These are phyloP conservation scores for Rhyacichthys aspro DNA, from an alignment of 2,797 vertebrate genomes.

Conservation along the genomic window DNA sequence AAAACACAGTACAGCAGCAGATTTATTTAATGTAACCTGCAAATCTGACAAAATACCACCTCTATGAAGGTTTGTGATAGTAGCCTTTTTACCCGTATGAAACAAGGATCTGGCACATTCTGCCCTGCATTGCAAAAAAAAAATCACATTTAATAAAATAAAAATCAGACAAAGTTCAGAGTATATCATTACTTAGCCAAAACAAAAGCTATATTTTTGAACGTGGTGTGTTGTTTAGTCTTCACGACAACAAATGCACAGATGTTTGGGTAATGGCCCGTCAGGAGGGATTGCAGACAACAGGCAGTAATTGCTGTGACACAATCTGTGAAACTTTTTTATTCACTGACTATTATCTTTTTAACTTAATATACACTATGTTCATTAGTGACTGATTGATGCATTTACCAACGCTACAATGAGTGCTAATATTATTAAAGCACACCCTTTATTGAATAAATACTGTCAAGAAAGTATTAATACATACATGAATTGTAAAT, in stretches of 20 bases:
- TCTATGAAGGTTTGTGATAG: constrained; percentile 65
- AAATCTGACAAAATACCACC: constrained; percentile 65
- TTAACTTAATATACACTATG: constrained; percentile 16
- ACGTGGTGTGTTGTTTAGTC: background rate
- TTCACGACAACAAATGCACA: constrained; percentile 15
- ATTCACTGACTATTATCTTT: background rate
- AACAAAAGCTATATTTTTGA: background rate
- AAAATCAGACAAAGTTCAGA: background rate
- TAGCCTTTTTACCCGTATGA: constrained; percentile 73
- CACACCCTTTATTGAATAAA: constrained; percentile 28
- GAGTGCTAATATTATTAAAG: constrained; percentile 21
- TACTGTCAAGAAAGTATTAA: constrained; percentile 16
- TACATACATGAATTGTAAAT: constrained; percentile 13
- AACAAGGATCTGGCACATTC: constrained; percentile 52
- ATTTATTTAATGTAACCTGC: constrained; percentile 49
- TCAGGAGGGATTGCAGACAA: constrained; percentile 6
- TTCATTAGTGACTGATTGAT: constrained; percentile 14
- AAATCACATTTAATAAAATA: constrained; percentile 13
- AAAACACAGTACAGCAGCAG: constrained; percentile 72
- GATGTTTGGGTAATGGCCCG: constrained; percentile 8
- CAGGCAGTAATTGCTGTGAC: constrained; percentile 16
- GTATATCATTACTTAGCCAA: constrained; percentile 13
- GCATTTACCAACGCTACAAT: constrained; percentile 6
- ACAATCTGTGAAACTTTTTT: constrained; percentile 9
- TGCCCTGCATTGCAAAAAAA: constrained; percentile 60